Base-by-base conservation (phyloP, 2,888 invertebrate genomes). In the Hirtodrosophila histrioides region DNA sequence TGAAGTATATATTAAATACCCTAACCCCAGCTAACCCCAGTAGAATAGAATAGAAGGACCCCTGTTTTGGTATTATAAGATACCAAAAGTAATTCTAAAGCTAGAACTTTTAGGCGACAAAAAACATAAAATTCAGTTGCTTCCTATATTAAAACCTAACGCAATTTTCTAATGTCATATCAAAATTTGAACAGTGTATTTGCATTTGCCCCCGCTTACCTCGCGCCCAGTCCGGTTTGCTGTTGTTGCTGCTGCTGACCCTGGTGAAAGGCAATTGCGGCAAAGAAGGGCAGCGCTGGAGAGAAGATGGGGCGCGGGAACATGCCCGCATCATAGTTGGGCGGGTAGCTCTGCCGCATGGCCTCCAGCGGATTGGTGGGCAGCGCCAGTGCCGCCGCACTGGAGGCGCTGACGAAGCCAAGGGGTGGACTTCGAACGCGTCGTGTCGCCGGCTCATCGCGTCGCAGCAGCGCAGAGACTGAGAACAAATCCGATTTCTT, bases 401-500 rank as follows among this genome's bases (percentile, higher is more conserved):
- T 56, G 6, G 80, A 45, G 27, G 56, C 68, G 12, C 63, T 54
- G 4, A 48, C 48, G 86, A 75, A 86, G 6, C 65, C 63, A 7
- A 74, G 45, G 0, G 70, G 75, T 0, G 83, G 87, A 58, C 79
- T 82, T 12, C 75, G 74, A 0, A 51, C 63, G 4, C 75, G 71
- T 4, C 75, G 68, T 3, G 54, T 40, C 3, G 87, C 53, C 0
- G 88, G 96, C 40, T 95, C 94, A 89, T 97, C 97, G 57, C 97
- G 96, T 91, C 96, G 93, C 45, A 97, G 91, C 35, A 97, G 92
- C 0, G 97, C 97, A 70, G 95, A 96, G 39, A 97, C 96, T 55
- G 96, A 96, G 91, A 97, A 97, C 24, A 95, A 93, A 92, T 96
- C 96, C 10, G 96, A 96, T 92, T 95, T 94, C 91, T 95, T 95